phyloP scores from a whole-genome alignment of 1,140 invertebrate genomes.

The Antheraea mylitta region DNA sequence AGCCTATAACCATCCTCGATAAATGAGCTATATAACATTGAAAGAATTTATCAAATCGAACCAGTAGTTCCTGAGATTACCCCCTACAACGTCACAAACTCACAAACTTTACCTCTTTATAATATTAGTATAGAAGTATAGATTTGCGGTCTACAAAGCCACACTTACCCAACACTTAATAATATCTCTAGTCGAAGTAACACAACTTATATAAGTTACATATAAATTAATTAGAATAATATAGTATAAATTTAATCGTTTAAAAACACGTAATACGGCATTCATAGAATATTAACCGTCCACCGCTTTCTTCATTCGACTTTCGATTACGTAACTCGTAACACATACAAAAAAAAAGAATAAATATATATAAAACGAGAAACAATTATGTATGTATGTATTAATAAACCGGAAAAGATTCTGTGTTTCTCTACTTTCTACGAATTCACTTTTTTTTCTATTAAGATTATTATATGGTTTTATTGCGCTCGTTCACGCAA shows the following conservation, averaged over 20 bases:
- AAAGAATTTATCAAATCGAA: too few relatives aligned
- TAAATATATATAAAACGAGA: conserved; percentile 42
- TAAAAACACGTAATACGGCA: conserved; percentile 9
- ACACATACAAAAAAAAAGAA: background rate
- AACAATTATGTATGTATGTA: conserved; percentile 69
- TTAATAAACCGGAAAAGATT: conserved; percentile 64
- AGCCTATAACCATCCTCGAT: too few relatives aligned
- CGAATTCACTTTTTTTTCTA: conserved; percentile 41
- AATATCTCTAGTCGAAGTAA: too few relatives aligned
- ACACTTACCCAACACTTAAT: too few relatives aligned
- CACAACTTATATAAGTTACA: background rate
- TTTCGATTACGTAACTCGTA: conserved; percentile 54
- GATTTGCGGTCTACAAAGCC: too few relatives aligned
- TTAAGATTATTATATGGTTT: conserved; percentile 30
- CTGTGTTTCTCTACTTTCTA: conserved; percentile 21
- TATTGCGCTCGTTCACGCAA: conserved; percentile 42
- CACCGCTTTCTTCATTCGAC: conserved; percentile 58
- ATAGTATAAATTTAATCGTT: background rate
- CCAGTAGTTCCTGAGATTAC: too few relatives aligned
- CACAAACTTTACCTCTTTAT: too few relatives aligned
- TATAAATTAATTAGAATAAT: background rate
- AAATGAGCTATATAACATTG: too few relatives aligned
- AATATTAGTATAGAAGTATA: too few relatives aligned
- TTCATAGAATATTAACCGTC: conserved; percentile 70
- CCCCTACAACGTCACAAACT: too few relatives aligned